These are phyloP conservation scores for Ectropis crepuscularia DNA, from an alignment of 2,888 invertebrate genomes.

Conservation along the genomic window DNA sequence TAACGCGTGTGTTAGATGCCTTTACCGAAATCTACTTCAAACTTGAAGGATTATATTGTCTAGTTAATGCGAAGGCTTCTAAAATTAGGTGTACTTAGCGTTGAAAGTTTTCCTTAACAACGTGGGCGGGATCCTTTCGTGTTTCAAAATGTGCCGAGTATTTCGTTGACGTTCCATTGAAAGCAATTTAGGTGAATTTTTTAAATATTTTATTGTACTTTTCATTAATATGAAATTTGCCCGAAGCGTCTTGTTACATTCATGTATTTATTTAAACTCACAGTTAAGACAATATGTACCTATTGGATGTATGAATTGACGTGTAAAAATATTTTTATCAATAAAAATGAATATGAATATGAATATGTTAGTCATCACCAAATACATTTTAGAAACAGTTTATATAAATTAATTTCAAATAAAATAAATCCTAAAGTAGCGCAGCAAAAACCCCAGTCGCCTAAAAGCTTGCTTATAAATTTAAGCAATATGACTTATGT, in stretches of 20 bases:
- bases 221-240: not conserved
- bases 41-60: conserved; percentile 50
- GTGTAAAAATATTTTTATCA: too few relatives aligned
- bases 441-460: too few relatives aligned
- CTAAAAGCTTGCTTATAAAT: too few relatives aligned
- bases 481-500: too few relatives aligned
- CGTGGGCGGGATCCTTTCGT: conserved; percentile 23
- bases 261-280: not conserved
- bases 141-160: conserved; percentile 21
- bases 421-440: too few relatives aligned
- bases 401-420: too few relatives aligned
- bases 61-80: conserved; percentile 41
- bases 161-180: conserved; percentile 14
- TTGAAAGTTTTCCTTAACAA: conserved; percentile 33
- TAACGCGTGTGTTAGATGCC: conserved; percentile 71
- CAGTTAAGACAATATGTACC: not conserved
- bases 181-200: conserved; percentile 2
- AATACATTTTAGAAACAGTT: too few relatives aligned
- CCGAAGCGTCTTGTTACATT: not conserved
- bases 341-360: too few relatives aligned
- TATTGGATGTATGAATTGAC: too few relatives aligned
- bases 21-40: conserved; percentile 58
- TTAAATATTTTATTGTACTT: not conserved
- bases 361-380: too few relatives aligned
- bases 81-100: conserved; percentile 41